Conservation (phyloP, 2,888 invertebrate species). For the Aporophyla nigra region DNA sequence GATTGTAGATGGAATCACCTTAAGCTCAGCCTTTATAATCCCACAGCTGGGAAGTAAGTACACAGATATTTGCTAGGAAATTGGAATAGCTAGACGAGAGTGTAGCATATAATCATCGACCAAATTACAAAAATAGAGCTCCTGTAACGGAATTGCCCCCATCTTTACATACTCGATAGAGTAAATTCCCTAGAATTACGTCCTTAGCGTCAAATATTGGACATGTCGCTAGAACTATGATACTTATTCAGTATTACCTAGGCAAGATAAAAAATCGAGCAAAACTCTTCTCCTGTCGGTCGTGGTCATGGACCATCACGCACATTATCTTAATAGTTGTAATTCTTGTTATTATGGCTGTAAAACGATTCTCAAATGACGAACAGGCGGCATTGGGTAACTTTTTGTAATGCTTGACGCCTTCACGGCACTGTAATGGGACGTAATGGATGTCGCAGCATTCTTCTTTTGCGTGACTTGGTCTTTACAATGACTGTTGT, state of each 20-base stretch:
- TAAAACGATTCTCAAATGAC: conserved; percentile 69
- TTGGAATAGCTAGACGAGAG: too few relatives aligned
- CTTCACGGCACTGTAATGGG: conserved; percentile 71
- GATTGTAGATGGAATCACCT: background rate
- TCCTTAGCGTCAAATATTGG: background rate
- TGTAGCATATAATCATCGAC: background rate
- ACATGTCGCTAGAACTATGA: conserved; percentile 2
- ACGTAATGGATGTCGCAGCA: conserved; percentile 69
- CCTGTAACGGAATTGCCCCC: background rate
- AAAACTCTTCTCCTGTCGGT: conserved; percentile 24
- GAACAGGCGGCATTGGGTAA: conserved; percentile 57
- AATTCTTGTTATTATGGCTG: conserved; percentile 70
- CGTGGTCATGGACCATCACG: conserved; percentile 59
- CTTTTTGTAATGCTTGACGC: conserved; percentile 70
- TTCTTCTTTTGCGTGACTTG: conserved; percentile 60
- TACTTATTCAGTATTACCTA: conserved; percentile 14
- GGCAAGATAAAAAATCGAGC: conserved; percentile 27
- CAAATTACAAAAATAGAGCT: background rate
- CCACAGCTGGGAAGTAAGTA: background rate
- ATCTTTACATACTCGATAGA: background rate
- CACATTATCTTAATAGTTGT: conserved; percentile 70
- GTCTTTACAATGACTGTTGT: conserved; percentile 41
- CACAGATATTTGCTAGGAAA: background rate
- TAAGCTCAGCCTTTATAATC: background rate
- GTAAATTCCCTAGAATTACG: background rate